Base-by-base conservation (phyloP, 1,140 invertebrate genomes). In the Orchestia grillus region DNA sequence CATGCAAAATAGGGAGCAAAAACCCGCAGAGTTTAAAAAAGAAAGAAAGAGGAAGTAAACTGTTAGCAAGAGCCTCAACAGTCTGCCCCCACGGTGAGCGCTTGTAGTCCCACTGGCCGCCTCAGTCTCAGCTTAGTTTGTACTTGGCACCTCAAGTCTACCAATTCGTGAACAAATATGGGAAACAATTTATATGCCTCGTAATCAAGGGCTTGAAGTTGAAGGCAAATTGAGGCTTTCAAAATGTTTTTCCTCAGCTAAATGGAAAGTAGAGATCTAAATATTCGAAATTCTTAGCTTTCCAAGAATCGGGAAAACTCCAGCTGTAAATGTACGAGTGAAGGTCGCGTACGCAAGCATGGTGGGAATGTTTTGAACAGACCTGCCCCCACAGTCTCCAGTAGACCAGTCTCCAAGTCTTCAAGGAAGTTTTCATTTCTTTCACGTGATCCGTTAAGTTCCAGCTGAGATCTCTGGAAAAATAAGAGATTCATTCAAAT, bases 321-420 rank as follows among this genome's bases (percentile, higher is more conserved):
- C 28, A 77, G 36, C 28, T 23, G 1, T 77, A 77, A 77, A 36
- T 23, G 28, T 28, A 53, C 62, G 28, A 77, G 62, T 28, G 36
- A 77, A 3, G 62, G 1, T 77, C 3, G 36, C 3, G 62, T 77
- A 3, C 36, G 11, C 28, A 36, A 28, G 1, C 28, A 36, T 77
- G 62, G 3, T 19, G 11, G 28, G 62, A 77, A 77, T 36, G 36
- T 23, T 77, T 36, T 36, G 11, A 77, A 28, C 96, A 16, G n/a
- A 97, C 96, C 96, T 97, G 96, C 0, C 98, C 98, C 99, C 99
- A 99, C 28, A 99, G 97, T 95, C 98, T 98, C 99, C 99, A 99
- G 97, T 99, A 99, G 0, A 99, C 98, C 97, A 98, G 98, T 0
- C 98, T 97, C 99, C 99, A 99, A 0, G 98, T 98, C 96, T 98